phyloP scores from a whole-genome alignment of 2,113 vertebrate genomes.

The Anoura caudifer region DNA sequence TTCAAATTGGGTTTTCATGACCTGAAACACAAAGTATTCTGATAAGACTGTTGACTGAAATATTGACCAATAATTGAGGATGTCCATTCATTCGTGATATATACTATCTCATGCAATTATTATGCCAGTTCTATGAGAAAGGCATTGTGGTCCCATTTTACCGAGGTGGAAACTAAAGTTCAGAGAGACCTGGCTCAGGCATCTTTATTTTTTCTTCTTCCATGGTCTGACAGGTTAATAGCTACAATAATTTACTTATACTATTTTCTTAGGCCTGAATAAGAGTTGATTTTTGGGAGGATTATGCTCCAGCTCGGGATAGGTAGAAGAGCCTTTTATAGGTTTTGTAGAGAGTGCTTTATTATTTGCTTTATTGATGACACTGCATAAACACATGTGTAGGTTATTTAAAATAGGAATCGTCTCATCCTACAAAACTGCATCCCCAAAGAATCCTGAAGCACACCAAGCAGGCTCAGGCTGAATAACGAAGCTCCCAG shows the following conservation, averaged over 20 bases:
- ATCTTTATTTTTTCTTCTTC: background rate
- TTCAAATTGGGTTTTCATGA: background rate
- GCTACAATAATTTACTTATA: background rate
- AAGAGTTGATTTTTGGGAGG: background rate
- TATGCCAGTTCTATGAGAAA: background rate
- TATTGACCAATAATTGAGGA: background rate
- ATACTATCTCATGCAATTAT: background rate
- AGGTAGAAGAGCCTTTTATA: background rate
- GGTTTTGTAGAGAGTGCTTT: slow-evolving; percentile 41
- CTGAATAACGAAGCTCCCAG: slow-evolving; percentile 43
- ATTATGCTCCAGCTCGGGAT: background rate
- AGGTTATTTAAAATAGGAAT: slow-evolving; percentile 56
- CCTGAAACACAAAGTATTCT: background rate
- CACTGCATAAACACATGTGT: background rate
- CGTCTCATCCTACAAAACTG: slow-evolving; percentile 27
- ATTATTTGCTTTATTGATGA: slow-evolving; percentile 58
- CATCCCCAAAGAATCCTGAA: slow-evolving; percentile 54
- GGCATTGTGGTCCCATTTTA: background rate
- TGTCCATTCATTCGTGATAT: background rate
- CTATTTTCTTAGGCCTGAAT: background rate
- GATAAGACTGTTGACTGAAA: background rate
- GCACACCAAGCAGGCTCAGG: slow-evolving; percentile 11
- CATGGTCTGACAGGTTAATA: background rate
- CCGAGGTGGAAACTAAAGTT: background rate
- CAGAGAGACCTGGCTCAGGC: background rate